A percentile compares a stretch with the other conserved stretches of the same genome.
These are phyloP conservation scores for Paramisgurnus dabryanus DNA, from an alignment of 2,113 vertebrate species.

Conservation along the genomic window DNA sequence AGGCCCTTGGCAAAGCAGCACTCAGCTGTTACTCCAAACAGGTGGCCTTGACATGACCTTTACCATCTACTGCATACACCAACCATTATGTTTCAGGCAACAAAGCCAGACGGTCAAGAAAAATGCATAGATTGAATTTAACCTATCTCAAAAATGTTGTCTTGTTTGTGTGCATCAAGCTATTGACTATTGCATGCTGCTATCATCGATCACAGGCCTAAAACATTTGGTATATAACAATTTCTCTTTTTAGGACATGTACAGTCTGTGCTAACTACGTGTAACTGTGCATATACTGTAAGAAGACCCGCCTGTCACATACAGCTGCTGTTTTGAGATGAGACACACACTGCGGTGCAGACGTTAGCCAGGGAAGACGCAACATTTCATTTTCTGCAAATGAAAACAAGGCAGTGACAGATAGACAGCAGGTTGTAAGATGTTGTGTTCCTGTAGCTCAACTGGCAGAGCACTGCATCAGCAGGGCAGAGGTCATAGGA, in stretches of 20 bases:
- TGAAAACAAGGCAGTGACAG: too few species aligned
- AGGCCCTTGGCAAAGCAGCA: constrained; percentile 47
- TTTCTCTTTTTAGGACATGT: too few species aligned
- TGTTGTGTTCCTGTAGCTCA: too few species aligned
- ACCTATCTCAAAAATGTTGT: neutral
- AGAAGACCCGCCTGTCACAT: constrained; percentile 18
- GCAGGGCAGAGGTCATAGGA: too few species aligned
- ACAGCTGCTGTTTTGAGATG: constrained; percentile 51
- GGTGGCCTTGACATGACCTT: constrained; percentile 59
- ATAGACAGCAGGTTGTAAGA: too few species aligned
- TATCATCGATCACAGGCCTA: too few species aligned
- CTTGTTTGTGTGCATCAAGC: neutral
- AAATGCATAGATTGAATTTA: neutral
- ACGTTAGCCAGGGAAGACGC: too few species aligned
- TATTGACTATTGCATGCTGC: neutral
- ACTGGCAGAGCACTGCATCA: too few species aligned
- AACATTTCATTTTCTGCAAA: too few species aligned
- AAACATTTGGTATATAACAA: too few species aligned
- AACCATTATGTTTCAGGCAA: constrained; percentile 48
- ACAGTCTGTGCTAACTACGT: too few species aligned
- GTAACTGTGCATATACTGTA: constrained; percentile 9
- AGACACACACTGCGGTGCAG: constrained; percentile 14
- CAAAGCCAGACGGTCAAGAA: constrained; percentile 24
- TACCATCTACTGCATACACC: constrained; percentile 50
- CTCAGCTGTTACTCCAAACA: constrained; percentile 62